Evolutionary conservation across 2,888 invertebrate species (phyloP), one percentile per base, ranked within the genome.

Genomic region (Cephalotes varians): DNA sequence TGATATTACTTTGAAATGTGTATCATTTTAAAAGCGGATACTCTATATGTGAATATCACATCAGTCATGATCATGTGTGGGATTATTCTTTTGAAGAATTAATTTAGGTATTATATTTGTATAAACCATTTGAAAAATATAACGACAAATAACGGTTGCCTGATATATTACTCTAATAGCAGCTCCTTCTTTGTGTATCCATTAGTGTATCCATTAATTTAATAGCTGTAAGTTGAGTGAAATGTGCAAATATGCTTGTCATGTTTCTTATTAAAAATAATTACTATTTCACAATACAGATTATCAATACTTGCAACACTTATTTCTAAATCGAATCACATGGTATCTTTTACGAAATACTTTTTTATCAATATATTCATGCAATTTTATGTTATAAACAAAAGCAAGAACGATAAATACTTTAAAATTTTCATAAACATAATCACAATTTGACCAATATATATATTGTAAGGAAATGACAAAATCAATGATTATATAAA

Each of bases 81-180:
- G 37, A 58, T 62, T 76, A 60, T n/a, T 49, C 47, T 58, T 81
- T 62, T 47, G 7, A 58, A 81, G 40, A 69, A 80, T 65, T 58
- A 37, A 54, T 21, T 69, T 56, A 77, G 28, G 64, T 74, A 37
- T 47, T 73, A 76, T 37, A 79, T 79, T 79, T 79, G 54, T 79
- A 79, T 47, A 79, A 79, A 79, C 58, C 15, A 79, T 4, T 67
- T 72, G 25, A 72, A 79, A 72, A 77, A 72, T 79, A 79, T 77
- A 54, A 51, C 44, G 31, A 71, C 44, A 51, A 62, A 64, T 74
- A 73, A 47, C 31, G 40, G 9, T 44, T 47, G 6, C 40, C 10
- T 31, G 25, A 49, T 64, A 60, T 60, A 64, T 51, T 76, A 76
- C 15, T 76, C 15, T 76, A 64, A 25, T 44, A 44, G 9, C 18